Evolutionary conservation across 2,113 vertebrate genomes (phyloP).

Genomic region (Clupea harengus): DNA sequence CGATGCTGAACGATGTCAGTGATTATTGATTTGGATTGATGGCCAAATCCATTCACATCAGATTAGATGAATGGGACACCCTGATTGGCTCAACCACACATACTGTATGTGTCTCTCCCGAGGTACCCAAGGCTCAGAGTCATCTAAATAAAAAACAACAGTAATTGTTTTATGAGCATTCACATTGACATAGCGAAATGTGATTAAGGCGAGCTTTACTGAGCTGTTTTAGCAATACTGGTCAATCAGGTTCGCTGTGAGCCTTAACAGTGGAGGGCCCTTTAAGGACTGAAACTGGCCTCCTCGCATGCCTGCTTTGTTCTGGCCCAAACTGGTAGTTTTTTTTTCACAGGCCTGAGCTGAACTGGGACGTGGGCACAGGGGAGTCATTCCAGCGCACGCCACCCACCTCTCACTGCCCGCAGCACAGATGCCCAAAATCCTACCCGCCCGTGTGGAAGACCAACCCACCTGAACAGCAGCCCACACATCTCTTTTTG

Average conservation of each 20-base stretch:
- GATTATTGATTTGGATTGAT: neutral
- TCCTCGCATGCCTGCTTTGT: neutral
- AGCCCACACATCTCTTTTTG: neutral
- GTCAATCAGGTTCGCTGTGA: neutral
- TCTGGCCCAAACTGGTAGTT: neutral
- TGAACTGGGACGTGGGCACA: slow-evolving; percentile 13
- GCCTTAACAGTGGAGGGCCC: neutral
- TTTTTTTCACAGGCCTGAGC: neutral
- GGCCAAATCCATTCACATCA: neutral
- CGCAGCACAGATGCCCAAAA: slow-evolving; percentile 6
- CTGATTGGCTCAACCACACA: neutral
- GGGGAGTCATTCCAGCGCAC: neutral
- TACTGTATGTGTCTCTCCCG: no score
- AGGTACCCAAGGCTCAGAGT: no score
- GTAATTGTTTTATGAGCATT: no score
- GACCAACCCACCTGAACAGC: neutral
- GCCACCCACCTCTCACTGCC: neutral
- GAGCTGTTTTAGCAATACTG: no score
- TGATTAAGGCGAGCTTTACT: no score
- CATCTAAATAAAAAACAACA: no score
- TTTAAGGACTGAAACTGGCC: neutral
- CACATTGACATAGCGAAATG: no score
- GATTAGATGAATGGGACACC: neutral
- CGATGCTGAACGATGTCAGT: neutral
- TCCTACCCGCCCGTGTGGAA: neutral